Evolutionary conservation across 2,113 vertebrate species (phyloP), one percentile per base, ranked within the genome.

Genomic region (Ochotona curzoniae): DNA sequence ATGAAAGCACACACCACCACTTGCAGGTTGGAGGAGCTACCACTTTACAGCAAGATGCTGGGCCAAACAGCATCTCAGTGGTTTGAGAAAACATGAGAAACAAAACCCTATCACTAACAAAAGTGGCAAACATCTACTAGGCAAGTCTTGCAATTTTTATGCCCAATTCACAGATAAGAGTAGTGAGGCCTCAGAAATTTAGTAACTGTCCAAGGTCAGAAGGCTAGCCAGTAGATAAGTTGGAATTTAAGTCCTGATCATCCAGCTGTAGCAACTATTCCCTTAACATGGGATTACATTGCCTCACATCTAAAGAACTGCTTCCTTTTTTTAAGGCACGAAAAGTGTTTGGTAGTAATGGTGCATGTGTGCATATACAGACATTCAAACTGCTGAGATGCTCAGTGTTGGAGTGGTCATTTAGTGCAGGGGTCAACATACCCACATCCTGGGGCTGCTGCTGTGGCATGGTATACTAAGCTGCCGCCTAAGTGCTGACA

Each of bases 191-290:
- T 47, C 47, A 87, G 35, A 26, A 38, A 17, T 79, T 83, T 76
- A 87, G 32, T 63, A 83, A 92, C 83, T 81, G 57, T 21, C 67
- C 71, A 71, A 32, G 17, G 61, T 84, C 90, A 83, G 64, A 83
- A 32, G 83, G 83, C 69, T 73, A 71, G 32, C 38, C 57, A 67
- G 61, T n/a, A 73, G 28, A 57, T 9, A 61, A 81, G 88, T 61
- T 90, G 54, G 51, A 84, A 91, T 88, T 94, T 80, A 83, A 87
- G 70, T 32, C 14, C 71, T 75, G 61, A 73, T 35, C 30, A 10
- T 47, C 14, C 79, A 49, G 44, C 60, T 83, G 71, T 30, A 70
- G 32, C n/a, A 60, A 5, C 35, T n/a, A 60, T 32, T 85, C 32
- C 47, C n/a, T 84, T 76, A 85, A 67, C 14, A 63, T 23, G n/a